phyloP scores from a whole-genome alignment of 2,888 invertebrate species.

The Diaprepes abbreviatus region DNA sequence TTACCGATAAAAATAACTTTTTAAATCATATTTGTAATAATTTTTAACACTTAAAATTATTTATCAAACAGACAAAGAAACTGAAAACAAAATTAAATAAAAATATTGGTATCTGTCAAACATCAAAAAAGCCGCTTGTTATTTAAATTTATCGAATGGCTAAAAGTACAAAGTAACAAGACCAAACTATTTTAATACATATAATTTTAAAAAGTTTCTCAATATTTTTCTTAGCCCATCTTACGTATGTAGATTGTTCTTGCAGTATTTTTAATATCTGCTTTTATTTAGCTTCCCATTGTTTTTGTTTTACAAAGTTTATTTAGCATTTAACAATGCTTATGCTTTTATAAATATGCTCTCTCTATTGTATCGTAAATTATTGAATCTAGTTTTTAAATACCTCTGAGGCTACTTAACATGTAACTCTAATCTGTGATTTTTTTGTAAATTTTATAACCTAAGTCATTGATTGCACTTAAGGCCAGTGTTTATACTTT shows the following conservation, averaged over 20 bases:
- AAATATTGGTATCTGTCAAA: too few relatives aligned
- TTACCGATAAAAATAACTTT: too few relatives aligned
- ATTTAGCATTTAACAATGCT: constrained; percentile 11
- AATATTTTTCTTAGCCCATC: background rate
- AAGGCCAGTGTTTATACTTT: constrained; percentile 26
- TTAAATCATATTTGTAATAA: too few relatives aligned
- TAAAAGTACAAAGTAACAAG: too few relatives aligned
- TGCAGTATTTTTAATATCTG: constrained; percentile 11
- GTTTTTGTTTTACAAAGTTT: constrained; percentile 22
- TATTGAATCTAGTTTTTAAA: constrained; percentile 25
- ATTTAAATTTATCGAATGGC: too few relatives aligned
- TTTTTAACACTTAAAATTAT: too few relatives aligned
- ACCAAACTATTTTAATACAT: too few relatives aligned
- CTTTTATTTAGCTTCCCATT: constrained; percentile 26
- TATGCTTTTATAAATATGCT: constrained; percentile 8
- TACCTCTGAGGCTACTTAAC: constrained; percentile 28
- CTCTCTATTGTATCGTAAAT: constrained; percentile 12
- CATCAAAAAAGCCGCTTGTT: too few relatives aligned
- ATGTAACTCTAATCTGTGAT: constrained; percentile 32
- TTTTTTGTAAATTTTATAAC: constrained; percentile 24
- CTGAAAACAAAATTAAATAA: too few relatives aligned
- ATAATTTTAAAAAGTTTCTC: too few relatives aligned
- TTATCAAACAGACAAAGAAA: too few relatives aligned
- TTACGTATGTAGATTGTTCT: background rate
- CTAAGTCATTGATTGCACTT: constrained; percentile 23